These are phyloP conservation scores for Hetaerina americana DNA, from an alignment of 1,140 invertebrate genomes.

Conservation along the genomic window DNA sequence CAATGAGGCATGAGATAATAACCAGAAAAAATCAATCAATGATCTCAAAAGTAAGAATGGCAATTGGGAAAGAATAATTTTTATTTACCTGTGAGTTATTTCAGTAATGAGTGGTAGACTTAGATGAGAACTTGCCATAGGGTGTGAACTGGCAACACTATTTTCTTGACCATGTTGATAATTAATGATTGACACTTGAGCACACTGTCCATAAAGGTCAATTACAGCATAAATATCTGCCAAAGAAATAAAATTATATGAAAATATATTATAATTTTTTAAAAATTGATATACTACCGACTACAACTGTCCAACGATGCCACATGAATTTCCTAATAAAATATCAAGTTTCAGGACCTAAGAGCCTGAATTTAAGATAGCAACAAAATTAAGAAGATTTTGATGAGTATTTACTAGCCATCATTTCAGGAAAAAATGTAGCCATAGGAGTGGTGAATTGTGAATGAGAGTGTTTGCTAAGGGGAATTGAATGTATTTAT, in stretches of 20 bases:
- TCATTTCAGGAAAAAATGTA: too few species aligned
- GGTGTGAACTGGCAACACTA: slow-evolving; percentile 17
- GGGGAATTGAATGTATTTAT: too few species aligned
- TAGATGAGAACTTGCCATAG: slow-evolving; percentile 5
- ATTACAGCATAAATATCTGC: slow-evolving; percentile 80
- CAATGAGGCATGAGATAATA: background rate
- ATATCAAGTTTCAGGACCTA: too few species aligned
- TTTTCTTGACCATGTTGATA: slow-evolving; percentile 11
- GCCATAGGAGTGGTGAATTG: too few species aligned
- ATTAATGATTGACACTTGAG: slow-evolving; percentile 55
- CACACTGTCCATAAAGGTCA: slow-evolving; percentile 88
- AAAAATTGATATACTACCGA: too few species aligned
- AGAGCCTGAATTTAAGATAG: too few species aligned
- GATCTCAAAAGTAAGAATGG: background rate
- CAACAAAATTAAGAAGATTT: too few species aligned
- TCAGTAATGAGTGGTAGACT: slow-evolving; percentile 18
- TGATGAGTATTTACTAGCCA: too few species aligned
- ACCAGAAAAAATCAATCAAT: background rate
- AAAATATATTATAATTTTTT: background rate
- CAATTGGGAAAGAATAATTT: slow-evolving; percentile 19
- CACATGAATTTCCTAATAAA: too few species aligned
- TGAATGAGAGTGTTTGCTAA: too few species aligned
- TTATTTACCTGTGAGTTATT: slow-evolving; percentile 20
- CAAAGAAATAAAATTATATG: slow-evolving; percentile 14
- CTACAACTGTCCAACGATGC: too few species aligned